phyloP scores from a whole-genome alignment of 1,140 invertebrate species.

The Philopotamus ludificatus region DNA sequence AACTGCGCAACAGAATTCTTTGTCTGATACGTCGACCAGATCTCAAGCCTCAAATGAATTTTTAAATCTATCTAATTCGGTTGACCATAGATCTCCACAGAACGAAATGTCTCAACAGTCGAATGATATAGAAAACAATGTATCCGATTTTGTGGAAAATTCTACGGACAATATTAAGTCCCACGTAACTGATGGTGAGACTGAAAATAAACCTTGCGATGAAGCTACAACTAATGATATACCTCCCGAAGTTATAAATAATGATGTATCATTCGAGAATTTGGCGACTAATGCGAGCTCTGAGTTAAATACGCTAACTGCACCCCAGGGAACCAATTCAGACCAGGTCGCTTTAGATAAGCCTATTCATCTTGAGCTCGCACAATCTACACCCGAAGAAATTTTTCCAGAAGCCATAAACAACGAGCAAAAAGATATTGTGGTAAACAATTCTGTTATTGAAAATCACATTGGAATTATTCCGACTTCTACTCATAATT shows the following conservation, averaged over 20 bases:
- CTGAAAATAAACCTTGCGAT: neutral
- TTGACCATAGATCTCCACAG: constrained; percentile 44
- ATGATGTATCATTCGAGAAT: neutral
- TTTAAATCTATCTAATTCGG: constrained; percentile 27
- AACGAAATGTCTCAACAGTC: constrained; percentile 33
- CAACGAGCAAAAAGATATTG: constrained; percentile 51
- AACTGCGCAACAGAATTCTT: constrained; percentile 51
- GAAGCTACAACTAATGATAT: neutral
- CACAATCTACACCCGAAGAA: constrained; percentile 15
- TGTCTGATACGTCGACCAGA: constrained; percentile 50
- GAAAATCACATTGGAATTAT: constrained; percentile 43
- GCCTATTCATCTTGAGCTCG: neutral
- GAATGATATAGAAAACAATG: constrained; percentile 17
- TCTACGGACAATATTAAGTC: neutral
- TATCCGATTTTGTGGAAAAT: constrained; percentile 9
- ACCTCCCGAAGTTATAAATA: neutral
- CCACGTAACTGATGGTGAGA: neutral
- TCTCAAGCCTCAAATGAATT: constrained; percentile 43
- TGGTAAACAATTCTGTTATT: constrained; percentile 46
- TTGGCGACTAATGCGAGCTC: neutral
- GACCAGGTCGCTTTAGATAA: neutral
- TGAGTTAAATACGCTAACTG: neutral
- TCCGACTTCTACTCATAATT: constrained; percentile 43
- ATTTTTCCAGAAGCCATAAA: constrained; percentile 39
- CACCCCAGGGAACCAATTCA: neutral